Evolutionary conservation across 2,888 invertebrate species (phyloP).

Genomic region (Neuroscelio doddi): DNA sequence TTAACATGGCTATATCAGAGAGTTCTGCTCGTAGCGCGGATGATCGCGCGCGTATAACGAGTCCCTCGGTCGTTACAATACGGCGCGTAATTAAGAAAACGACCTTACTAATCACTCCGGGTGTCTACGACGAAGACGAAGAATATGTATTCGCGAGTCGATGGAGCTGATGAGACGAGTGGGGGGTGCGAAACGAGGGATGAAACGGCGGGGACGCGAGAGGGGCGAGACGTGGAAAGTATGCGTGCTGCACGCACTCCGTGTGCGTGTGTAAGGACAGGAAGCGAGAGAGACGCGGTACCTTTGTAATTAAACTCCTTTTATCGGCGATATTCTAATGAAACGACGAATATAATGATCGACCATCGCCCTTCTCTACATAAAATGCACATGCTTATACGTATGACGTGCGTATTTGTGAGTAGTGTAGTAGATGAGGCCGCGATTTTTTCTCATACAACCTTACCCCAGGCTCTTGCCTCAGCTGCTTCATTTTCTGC

Average conservation of each 20-base stretch:
- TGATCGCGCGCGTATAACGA: slow-evolving; percentile 50
- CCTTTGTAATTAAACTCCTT: slow-evolving; percentile 65
- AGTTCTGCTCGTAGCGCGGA: slow-evolving; percentile 44
- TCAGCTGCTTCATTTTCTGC: too few relatives aligned
- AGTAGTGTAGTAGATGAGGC: slow-evolving; percentile 38
- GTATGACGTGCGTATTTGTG: slow-evolving; percentile 2
- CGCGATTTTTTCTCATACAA: slow-evolving; percentile 13
- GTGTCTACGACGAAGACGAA: slow-evolving; percentile 47
- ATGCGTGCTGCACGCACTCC: slow-evolving; percentile 59
- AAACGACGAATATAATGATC: slow-evolving; percentile 63
- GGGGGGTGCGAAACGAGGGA: slow-evolving; percentile 24
- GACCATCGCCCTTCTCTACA: slow-evolving; percentile 43
- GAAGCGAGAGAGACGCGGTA: slow-evolving; percentile 58
- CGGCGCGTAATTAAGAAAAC: slow-evolving; percentile 59
- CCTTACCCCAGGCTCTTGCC: too few relatives aligned
- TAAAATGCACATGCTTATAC: slow-evolving; percentile 33
- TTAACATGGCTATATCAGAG: slow-evolving; percentile 24
- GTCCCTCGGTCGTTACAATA: slow-evolving; percentile 49
- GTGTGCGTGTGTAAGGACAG: slow-evolving; percentile 47
- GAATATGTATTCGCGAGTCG: slow-evolving; percentile 26
- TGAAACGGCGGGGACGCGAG: slow-evolving; percentile 25
- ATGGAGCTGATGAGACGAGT: slow-evolving; percentile 1
- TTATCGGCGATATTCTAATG: slow-evolving; percentile 66
- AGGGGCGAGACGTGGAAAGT: slow-evolving; percentile 31
- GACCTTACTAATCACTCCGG: slow-evolving; percentile 59